A percentile compares a stretch with the other conserved stretches of the same genome.
Evolutionary conservation across 2,888 invertebrate genomes (phyloP).

Genomic region (Dasysyrphus albostriatus): DNA sequence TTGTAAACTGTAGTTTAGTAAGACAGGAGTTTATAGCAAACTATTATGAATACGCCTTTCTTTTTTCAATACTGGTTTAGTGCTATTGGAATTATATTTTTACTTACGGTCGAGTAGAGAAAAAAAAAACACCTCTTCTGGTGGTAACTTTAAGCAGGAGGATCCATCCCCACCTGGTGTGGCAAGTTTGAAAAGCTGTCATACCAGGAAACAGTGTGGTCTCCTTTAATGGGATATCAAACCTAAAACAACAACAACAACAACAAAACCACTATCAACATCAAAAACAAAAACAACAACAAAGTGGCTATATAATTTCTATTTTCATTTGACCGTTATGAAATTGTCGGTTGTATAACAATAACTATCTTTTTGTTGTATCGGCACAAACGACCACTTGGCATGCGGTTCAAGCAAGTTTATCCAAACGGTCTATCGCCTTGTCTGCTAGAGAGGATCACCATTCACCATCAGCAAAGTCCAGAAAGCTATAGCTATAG

Average conservation of each 20-base stretch:
- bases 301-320: conserved; percentile 67
- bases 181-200: conserved; percentile 60
- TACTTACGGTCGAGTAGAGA: not conserved
- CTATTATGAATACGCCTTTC: no score
- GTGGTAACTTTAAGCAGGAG: not conserved
- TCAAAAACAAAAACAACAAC: conserved; percentile 23
- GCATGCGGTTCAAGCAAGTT: conserved; percentile 74
- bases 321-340: conserved; percentile 75
- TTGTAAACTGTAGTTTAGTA: no score
- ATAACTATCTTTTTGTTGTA: conserved; percentile 73
- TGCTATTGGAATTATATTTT: not conserved
- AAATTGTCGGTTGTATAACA: conserved; percentile 75
- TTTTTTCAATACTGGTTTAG: not conserved
- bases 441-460: conserved; percentile 43
- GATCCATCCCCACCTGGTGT: conserved; percentile 5
- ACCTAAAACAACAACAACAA: conserved; percentile 18
- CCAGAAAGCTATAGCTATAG: conserved; percentile 9
- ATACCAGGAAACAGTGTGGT: conserved; percentile 61
- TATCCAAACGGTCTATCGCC: conserved; percentile 68
- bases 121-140: not conserved
- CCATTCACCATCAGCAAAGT: not conserved
- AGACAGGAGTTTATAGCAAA: no score
- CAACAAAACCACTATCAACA: conserved; percentile 3
- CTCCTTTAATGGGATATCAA: conserved; percentile 68
- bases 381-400: conserved; percentile 69